A percentile compares a stretch with the other conserved stretches of the same genome.
These are phyloP conservation scores for Ctenicera cuprea DNA, from an alignment of 2,888 invertebrate genomes.

Conservation along the genomic window DNA sequence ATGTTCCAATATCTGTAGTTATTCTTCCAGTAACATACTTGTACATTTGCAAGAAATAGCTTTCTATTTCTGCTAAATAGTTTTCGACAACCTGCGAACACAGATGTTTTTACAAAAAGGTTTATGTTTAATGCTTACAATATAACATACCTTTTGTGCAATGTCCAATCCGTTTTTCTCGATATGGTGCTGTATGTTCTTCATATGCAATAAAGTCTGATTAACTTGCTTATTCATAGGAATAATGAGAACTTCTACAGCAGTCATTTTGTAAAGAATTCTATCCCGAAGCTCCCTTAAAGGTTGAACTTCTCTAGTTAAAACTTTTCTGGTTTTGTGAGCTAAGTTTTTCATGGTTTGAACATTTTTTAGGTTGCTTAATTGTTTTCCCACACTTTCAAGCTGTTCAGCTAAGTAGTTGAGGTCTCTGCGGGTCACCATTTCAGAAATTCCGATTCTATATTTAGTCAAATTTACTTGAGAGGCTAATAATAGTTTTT, in stretches of 20 bases:
- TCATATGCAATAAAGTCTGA: slow-evolving; percentile 83
- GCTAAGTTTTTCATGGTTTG: slow-evolving; percentile 84
- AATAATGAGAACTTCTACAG: slow-evolving; percentile 82
- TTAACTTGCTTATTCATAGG: slow-evolving; percentile 84
- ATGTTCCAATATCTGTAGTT: slow-evolving; percentile 80
- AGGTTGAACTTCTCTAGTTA: slow-evolving; percentile 80
- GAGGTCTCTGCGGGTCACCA: slow-evolving; percentile 79
- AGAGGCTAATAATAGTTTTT: slow-evolving; percentile 76
- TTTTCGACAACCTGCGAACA: slow-evolving; percentile 28
- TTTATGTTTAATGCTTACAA: not conserved
- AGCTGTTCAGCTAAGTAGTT: slow-evolving; percentile 80
- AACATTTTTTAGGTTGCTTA: slow-evolving; percentile 82
- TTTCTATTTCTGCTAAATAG: slow-evolving; percentile 57
- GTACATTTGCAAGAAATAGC: slow-evolving; percentile 74
- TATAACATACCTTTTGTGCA: slow-evolving; percentile 78
- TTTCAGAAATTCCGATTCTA: slow-evolving; percentile 77
- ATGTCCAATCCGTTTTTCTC: slow-evolving; percentile 83
- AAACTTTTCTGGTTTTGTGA: slow-evolving; percentile 79
- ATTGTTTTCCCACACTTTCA: slow-evolving; percentile 78
- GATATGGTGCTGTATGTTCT: slow-evolving; percentile 85
- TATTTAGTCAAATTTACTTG: slow-evolving; percentile 77
- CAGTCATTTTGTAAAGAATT: slow-evolving; percentile 85
- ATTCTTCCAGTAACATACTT: slow-evolving; percentile 80
- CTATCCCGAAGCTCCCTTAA: slow-evolving; percentile 82
- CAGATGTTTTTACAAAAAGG: too few relatives aligned